phyloP scores from a whole-genome alignment of 2,888 invertebrate species.

The Ochropleura plecta region DNA sequence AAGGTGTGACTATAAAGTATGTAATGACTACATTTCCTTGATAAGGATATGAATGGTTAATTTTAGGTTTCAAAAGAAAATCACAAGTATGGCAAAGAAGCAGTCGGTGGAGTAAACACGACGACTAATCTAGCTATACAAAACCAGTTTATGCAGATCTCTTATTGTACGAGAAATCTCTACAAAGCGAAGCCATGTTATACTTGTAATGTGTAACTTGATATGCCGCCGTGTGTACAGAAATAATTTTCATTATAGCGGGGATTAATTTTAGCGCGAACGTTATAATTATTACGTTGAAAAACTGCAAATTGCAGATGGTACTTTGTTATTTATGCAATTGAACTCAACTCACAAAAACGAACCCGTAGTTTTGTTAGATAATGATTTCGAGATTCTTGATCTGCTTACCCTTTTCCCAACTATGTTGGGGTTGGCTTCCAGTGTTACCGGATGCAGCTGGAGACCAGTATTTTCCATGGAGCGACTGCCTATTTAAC shows the following conservation, averaged over 20 bases:
- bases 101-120: no score
- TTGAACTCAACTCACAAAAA: background rate
- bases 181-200: no score
- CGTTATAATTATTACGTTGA: background rate
- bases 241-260: background rate
- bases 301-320: background rate
- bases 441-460: no score
- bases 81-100: background rate
- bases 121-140: no score
- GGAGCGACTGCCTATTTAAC: no score
- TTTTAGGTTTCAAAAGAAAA: background rate
- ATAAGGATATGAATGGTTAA: background rate
- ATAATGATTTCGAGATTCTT: background rate
- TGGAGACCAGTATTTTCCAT: no score
- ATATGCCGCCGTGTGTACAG: background rate
- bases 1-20: background rate
- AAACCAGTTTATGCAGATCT: no score
- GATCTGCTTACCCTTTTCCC: no score
- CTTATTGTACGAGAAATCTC: no score
- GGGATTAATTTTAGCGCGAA: background rate
- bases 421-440: no score
- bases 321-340: background rate
- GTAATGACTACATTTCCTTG: background rate
- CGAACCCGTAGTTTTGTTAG: background rate
- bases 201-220: no score